Evolutionary conservation across 2,888 invertebrate genomes (phyloP), one percentile per base, ranked within the genome.

Genomic region (Oscheius sp.): DNA sequence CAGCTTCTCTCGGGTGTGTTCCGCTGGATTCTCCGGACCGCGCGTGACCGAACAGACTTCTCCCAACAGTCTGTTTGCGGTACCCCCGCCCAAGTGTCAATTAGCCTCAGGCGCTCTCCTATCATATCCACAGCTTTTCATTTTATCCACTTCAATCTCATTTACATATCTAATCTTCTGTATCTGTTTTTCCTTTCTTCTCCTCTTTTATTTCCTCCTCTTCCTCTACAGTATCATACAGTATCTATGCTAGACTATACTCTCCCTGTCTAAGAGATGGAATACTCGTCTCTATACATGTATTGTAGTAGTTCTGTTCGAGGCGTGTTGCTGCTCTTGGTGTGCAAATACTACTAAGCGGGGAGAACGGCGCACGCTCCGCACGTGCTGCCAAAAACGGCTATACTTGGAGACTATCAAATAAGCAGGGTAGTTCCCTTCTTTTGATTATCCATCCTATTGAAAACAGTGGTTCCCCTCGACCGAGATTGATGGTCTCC

Each of bases 281-380:
- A 22, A 49, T 24, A 44, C 26, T 63, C 28, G 47, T 64, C 41
- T 49, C 45, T 66, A 63, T 57, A 63, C 41, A 67, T 64, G 65
- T 64, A 63, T 67, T 67, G 67, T 64, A 66, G 50, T 67, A 66
- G 59, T 51, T 54, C 38, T 64, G 57, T 36, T 56, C 45, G 49
- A 17, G 24, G 61, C 51, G 66, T 33, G 47, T 33, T 32, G 59
- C 59, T 59, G 44, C 59, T 59, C 59, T 59, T 36, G 59, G 38
- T 59, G 59, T 28, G 59, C 41, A 59, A 59, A 59, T 30, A 59
- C 28, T 32, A 28, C 59, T 54, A 54, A 54, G 54, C 54, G 30
- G 54, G 54, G 6, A 28, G 17, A 54, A 32, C 30, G 26, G 17
- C 41, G 59, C 59, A 59, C 59, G 59, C 59, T 59, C 44, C 44